Base-by-base conservation (phyloP, 1,140 invertebrate genomes). In the Neoseiulus cucumeris region DNA sequence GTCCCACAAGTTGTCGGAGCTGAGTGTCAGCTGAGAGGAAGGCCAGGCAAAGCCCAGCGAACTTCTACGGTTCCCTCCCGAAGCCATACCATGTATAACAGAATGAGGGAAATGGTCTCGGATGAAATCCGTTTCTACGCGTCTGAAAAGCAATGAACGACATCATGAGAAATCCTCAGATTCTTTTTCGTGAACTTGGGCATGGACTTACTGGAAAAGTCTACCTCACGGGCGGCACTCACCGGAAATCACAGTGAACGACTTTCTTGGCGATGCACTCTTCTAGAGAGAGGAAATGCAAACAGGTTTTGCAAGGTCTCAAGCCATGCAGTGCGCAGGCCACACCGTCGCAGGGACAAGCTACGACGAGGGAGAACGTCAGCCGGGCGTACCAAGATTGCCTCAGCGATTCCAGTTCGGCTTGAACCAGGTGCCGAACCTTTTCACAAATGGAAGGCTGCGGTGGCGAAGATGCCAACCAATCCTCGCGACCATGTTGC, bases 191-290 rank as follows among this genome's bases (percentile, higher is more conserved):
- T 39, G 33, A 39, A 9, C 33, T n/a, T n/a, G 74, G 75, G 73
- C 76, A 78, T 65, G 73, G 72, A 42, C 77, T 72, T 66, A 78
- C 70, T 78, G 65, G 25, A 71, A 70, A 17, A 51, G 66, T 45
- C 18, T 67, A 64, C 20, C n/a, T 17, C 47, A 66, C 68, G 12
- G 20, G 64, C 45, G 2, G 7, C 1, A 68, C 28, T 17, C n/a
- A 59, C 51, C 64, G n/a, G 12, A 65, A 68, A 69, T 25, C 41
- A 59, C 22, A 71, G 41, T 66, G 9, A 47, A 70, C 68, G 59
- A 78, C 77, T 70, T 75, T 77, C 64, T 74, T 77, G 42, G 73
- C 69, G 22, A 79, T 70, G 69, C 77, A 79, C 66, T 79, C 75
- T 71, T 78, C 75, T 9, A 79, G 69, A 64, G 75, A 70, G 14